Evolutionary conservation across 1,140 invertebrate genomes (phyloP), one percentile per base, ranked within the genome.

Genomic region (Colletes gigas): DNA sequence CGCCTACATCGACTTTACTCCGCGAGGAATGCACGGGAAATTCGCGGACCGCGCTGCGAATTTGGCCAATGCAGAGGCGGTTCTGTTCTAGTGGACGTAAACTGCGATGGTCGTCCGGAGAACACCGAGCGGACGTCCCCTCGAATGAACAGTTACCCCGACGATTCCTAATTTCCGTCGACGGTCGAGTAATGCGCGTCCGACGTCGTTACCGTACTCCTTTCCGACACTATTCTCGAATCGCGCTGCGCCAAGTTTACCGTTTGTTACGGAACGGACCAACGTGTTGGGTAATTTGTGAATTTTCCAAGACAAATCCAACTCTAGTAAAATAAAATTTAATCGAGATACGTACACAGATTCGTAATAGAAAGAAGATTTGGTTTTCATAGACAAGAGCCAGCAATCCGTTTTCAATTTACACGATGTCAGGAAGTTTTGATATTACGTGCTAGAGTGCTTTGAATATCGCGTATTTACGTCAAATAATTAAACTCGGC

Each of bases 11-110:
- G 30, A 30, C 30, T 30, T 30, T 30, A 30, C 41, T 65, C 76
- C 21, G 55, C 55, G 7, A 19, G 4, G 55, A 19, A 19, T 3
- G 60, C 84, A 79, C 73, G 81, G 78, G 85, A 87, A 87, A 88
- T 87, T 88, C 81, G 72, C 70, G 70, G 50, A 62, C 77, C 70
- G 76, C 70, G 72, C 54, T 39, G 59, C 59, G 17, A 65, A 47
- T 47, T 9, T 9, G 44, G 3, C 6, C 44, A 66, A 66, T 50
- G 65, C 65, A 30, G 4, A 66, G 41, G 44, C 19, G 65, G 44
- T 50, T n/a, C 71, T 60, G 66, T 73, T 41, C 55, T 82, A 1
- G 65, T 2, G 44, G 65, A 66, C 65, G 65, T 50, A 47, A 66
- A 66, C 65, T 66, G 17, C 63, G 5, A n/a, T 12, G 59, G 21